Evolutionary conservation across 2,113 vertebrate species (phyloP).

Genomic region (Amphilophus citrinellus): DNA sequence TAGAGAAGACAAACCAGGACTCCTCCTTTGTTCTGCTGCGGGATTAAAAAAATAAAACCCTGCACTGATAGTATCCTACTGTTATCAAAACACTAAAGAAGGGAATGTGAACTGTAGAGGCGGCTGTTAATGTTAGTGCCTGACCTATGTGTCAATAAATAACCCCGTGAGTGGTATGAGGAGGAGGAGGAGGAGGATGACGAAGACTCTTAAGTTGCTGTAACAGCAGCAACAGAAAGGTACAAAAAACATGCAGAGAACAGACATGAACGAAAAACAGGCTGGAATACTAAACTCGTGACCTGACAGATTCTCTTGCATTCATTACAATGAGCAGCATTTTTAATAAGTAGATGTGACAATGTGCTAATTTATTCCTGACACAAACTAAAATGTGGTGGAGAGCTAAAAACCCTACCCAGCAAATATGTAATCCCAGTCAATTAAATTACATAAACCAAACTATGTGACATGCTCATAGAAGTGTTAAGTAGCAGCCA

Average conservation of each 20-base stretch:
- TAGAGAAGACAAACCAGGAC: not conserved
- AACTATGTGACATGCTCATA: not conserved
- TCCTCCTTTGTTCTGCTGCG: not conserved
- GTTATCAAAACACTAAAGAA: slow-evolving; percentile 47
- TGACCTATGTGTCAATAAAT: slow-evolving; percentile 55
- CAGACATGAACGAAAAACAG: not conserved
- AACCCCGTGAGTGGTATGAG: slow-evolving; percentile 23
- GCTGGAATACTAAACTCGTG: not conserved
- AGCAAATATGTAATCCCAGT: not conserved
- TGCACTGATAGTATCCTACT: not conserved
- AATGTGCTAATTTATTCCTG: not conserved
- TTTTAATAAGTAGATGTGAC: not conserved
- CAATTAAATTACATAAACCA: slow-evolving; percentile 2
- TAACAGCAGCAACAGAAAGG: not conserved
- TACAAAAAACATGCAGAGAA: not conserved
- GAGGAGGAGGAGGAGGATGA: slow-evolving; percentile 35
- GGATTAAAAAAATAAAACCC: not conserved
- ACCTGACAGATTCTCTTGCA: not conserved
- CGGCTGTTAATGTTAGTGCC: slow-evolving; percentile 28
- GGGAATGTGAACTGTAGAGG: slow-evolving; percentile 34
- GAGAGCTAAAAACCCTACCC: not conserved
- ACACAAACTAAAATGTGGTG: not conserved
- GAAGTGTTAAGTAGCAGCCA: not conserved
- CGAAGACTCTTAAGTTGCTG: not conserved
- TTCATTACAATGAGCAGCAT: not conserved